Evolutionary conservation across 1,140 invertebrate genomes (phyloP), one percentile per base, ranked within the genome.

Genomic region (Diplogasteroides magnus): DNA sequence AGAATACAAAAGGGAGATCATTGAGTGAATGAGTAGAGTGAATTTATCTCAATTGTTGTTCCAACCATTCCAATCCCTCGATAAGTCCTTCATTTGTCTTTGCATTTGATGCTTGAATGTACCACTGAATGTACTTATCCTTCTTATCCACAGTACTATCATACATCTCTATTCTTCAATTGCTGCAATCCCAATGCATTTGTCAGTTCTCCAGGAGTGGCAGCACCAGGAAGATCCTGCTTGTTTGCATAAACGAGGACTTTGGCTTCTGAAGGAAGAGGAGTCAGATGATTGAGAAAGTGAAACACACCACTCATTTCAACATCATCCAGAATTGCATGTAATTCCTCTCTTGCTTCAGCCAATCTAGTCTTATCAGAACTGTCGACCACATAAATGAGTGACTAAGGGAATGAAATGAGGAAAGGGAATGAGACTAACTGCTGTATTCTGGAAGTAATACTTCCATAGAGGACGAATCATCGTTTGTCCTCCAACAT

Each of bases 241-340:
- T 66, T 66, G 64, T 66, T 66, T 3, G 64, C 64, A 11, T 32
- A 56, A 23, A 66, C 28, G 31, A 66, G 64, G 15, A 66, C 64
- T 48, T 48, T 48, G 6, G 19, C 37, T 6, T 48, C 37, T 11
- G 37, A 48, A 48, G 19, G 37, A 11, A 48, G 19, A 48, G 6
- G 37, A 48, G 19, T 48, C 19, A 6, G 37, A 6, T 6, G 6
- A 48, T 48, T 19, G 19, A 48, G 37, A 11, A 11, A 48, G 6
- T 48, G 19, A 19, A 66, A 37, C n/a, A 32, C 3, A 13, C 57
- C 64, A 25, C 27, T 61, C 19, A 66, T 26, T 32, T n/a, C 28
- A 2, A 28, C 31, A 57, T 61, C 25, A 6, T 58, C 48, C 64
- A 66, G 48, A 19, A 66, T 27, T 2, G 48, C 19, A 25, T 66